These are phyloP conservation scores for Hiodon alosoides DNA, from an alignment of 2,113 vertebrate species.

Conservation along the genomic window DNA sequence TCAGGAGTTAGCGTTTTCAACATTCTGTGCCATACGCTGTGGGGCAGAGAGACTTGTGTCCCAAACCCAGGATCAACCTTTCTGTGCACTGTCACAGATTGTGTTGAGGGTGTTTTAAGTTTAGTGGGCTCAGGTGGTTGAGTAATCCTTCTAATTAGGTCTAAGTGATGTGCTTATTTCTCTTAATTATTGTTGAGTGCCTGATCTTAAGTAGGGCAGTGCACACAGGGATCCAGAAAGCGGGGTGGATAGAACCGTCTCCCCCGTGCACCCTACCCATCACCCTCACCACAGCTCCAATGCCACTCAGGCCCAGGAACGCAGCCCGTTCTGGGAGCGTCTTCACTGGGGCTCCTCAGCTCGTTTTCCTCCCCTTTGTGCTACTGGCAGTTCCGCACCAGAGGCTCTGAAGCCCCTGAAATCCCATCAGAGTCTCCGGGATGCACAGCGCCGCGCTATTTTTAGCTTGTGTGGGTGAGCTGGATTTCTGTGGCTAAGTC, in stretches of 20 bases:
- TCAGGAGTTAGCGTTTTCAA: too few species aligned
- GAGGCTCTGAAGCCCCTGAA: not conserved
- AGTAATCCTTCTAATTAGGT: not conserved
- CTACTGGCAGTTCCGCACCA: too few species aligned
- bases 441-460: constrained; percentile 1
- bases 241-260: too few species aligned
- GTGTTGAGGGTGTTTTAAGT: not conserved
- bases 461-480: not conserved
- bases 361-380: not conserved
- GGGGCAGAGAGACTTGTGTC: too few species aligned
- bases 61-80: too few species aligned
- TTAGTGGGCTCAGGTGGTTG: constrained; percentile 11
- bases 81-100: not conserved
- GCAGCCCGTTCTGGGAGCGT: too few species aligned
- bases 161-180: not conserved
- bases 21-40: too few species aligned
- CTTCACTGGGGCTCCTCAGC: not conserved
- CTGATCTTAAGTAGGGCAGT: not conserved
- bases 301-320: too few species aligned
- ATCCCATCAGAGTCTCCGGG: not conserved
- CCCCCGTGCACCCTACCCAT: too few species aligned
- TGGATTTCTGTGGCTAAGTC: not conserved
- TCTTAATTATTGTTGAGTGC: not conserved
- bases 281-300: too few species aligned
- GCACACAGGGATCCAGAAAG: too few species aligned